Evolutionary conservation across 2,888 invertebrate genomes (phyloP).

Genomic region (Junonia oenone): DNA sequence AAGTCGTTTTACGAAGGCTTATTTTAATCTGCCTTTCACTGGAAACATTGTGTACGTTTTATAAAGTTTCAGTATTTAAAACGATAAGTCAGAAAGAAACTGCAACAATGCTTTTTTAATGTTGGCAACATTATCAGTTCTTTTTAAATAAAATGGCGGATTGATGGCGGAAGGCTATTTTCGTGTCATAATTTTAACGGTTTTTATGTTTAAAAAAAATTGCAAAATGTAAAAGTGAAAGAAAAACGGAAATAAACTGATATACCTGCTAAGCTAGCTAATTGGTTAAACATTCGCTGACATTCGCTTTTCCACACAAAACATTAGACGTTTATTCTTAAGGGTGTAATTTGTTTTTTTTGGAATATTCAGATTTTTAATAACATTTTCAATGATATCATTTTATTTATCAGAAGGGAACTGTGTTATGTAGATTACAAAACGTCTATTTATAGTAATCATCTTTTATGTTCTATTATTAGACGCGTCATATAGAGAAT

Average conservation of each 20-base stretch:
- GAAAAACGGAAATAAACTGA: too few relatives aligned
- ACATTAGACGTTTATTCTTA: too few relatives aligned
- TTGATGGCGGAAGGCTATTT: too few relatives aligned
- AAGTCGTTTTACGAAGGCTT: neutral
- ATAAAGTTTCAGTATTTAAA: neutral
- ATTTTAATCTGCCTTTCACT: neutral
- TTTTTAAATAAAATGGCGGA: too few relatives aligned
- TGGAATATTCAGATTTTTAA: neutral
- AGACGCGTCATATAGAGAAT: neutral
- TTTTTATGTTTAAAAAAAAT: too few relatives aligned
- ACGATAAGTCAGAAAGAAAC: neutral
- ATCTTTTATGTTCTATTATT: conserved; percentile 4
- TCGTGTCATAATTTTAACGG: too few relatives aligned
- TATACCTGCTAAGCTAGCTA: too few relatives aligned
- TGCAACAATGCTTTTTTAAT: neutral
- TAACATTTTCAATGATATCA: too few relatives aligned
- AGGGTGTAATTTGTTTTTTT: neutral
- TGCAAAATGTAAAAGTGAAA: too few relatives aligned
- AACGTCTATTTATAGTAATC: conserved; percentile 9
- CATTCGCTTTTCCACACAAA: too few relatives aligned
- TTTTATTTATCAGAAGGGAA: neutral
- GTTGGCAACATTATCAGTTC: too few relatives aligned
- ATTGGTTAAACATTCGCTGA: too few relatives aligned
- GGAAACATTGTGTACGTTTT: neutral
- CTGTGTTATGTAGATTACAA: neutral